Evolutionary conservation across 2,888 invertebrate genomes (phyloP).

Genomic region (Chrysina gloriosa): DNA sequence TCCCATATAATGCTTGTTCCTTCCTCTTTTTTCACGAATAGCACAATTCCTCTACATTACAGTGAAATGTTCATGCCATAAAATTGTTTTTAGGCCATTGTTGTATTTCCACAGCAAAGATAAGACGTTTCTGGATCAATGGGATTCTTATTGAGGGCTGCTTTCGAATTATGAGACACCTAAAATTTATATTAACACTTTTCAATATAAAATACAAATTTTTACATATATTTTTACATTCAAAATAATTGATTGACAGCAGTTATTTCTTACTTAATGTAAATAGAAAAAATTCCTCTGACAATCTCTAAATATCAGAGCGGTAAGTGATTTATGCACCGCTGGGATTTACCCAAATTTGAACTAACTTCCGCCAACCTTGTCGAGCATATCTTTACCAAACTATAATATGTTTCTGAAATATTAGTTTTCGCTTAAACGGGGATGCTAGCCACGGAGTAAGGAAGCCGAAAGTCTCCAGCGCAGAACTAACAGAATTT

Average conservation of each 20-base stretch:
- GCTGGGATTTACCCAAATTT: background rate
- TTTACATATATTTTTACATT: too few relatives aligned
- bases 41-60: too few relatives aligned
- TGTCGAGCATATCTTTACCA: background rate
- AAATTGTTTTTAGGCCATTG: background rate
- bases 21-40: background rate
- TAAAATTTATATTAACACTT: too few relatives aligned
- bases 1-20: background rate
- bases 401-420: conserved; percentile 30
- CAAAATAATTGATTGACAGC: too few relatives aligned
- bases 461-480: conserved; percentile 44
- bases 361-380: background rate
- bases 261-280: too few relatives aligned
- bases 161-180: too few relatives aligned
- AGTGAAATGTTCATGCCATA: background rate
- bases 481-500: conserved; percentile 52
- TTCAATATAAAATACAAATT: too few relatives aligned
- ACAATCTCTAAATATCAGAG: background rate
- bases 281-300: background rate
- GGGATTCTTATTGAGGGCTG: background rate
- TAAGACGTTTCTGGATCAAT: background rate
- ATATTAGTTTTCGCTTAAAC: conserved; percentile 31
- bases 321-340: conserved; percentile 12
- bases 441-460: conserved; percentile 9
- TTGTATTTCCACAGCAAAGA: background rate